Percentiles rank a stretch among this genome's conserved stretches.
Evolutionary conservation across 1,140 invertebrate species (phyloP).

Genomic region (Danaus plexippus): DNA sequence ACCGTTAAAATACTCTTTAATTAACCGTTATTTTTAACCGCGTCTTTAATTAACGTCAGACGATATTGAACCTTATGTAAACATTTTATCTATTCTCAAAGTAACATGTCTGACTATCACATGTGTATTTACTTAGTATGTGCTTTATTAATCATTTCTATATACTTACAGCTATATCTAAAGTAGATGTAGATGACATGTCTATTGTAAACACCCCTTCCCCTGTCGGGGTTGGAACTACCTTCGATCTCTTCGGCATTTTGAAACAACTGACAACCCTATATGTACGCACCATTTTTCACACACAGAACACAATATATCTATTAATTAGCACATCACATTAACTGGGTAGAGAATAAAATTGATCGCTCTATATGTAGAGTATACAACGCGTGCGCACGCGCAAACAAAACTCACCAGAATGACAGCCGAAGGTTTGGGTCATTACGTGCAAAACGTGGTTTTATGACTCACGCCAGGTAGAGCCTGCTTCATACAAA

Average conservation of each 20-base stretch:
- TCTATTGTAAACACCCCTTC: constrained; percentile 59
- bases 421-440: constrained; percentile 51
- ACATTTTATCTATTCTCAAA: too few relatives aligned
- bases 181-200: constrained; percentile 56
- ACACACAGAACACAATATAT: constrained; percentile 7
- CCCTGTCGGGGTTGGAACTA: constrained; percentile 39
- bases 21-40: background rate
- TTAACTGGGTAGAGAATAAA: constrained; percentile 7
- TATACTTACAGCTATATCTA: constrained; percentile 55
- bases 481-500: constrained; percentile 21
- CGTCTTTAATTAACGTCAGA: too few relatives aligned
- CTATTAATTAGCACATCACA: constrained; percentile 11
- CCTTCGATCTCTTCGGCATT: constrained; percentile 50
- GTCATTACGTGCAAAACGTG: constrained; percentile 48
- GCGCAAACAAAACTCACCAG: constrained; percentile 37
- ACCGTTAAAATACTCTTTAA: constrained; percentile 2
- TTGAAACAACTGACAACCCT: constrained; percentile 51
- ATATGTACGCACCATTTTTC: constrained; percentile 48
- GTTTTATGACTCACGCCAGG: constrained; percentile 40
- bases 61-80: background rate
- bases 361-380: background rate
- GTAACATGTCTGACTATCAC: too few relatives aligned
- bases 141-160: too few relatives aligned
- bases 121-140: too few relatives aligned
- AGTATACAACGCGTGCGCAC: constrained; percentile 36